Evolutionary conservation across 2,888 invertebrate species (phyloP).

Genomic region (Oligia strigilis): DNA sequence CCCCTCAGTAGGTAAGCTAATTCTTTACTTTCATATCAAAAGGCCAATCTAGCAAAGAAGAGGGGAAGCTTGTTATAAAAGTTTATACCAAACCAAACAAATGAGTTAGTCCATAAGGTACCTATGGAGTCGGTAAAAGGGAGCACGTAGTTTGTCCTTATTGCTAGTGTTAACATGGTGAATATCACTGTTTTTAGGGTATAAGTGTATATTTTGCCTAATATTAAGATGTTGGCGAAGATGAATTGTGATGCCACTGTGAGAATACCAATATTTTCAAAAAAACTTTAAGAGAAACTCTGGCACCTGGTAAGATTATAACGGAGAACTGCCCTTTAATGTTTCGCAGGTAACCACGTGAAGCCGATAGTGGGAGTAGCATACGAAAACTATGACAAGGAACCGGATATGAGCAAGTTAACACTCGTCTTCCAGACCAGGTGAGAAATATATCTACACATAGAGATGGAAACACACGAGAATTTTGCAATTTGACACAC

Average conservation of each 20-base stretch:
- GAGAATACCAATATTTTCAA: neutral
- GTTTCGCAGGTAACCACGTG: slow-evolving; percentile 54
- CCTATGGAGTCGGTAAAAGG: neutral
- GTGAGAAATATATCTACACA: slow-evolving; percentile 44
- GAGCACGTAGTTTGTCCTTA: neutral
- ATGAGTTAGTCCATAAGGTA: neutral
- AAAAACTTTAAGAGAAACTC: neutral
- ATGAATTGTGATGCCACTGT: neutral
- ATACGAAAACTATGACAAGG: slow-evolving; percentile 46
- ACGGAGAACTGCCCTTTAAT: neutral
- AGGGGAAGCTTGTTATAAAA: neutral
- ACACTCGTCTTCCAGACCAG: slow-evolving; percentile 54
- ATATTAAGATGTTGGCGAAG: neutral
- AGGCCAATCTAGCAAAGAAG: neutral
- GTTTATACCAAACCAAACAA: neutral
- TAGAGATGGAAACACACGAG: neutral
- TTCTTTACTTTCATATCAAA: neutral
- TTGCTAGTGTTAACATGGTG: neutral
- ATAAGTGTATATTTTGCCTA: neutral
- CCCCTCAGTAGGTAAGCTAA: too few relatives aligned
- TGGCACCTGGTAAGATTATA: neutral
- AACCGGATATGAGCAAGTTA: slow-evolving; percentile 62
- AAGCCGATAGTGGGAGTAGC: slow-evolving; percentile 56
- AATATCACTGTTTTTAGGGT: neutral
- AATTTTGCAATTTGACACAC: neutral